Percentiles rank a stretch among this genome's conserved stretches.
Conservation (phyloP, 2,113 vertebrate species). For the Labrus mixtus region DNA sequence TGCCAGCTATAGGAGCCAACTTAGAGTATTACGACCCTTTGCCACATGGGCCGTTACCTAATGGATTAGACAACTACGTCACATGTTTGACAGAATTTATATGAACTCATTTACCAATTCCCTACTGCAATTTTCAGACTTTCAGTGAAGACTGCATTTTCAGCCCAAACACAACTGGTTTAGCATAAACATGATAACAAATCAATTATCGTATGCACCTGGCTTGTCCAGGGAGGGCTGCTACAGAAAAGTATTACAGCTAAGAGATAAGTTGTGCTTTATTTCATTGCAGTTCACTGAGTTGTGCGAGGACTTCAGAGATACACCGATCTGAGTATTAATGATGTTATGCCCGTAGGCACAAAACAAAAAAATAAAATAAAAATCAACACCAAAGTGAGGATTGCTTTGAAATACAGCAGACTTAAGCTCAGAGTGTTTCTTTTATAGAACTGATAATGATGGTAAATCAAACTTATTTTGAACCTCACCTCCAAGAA, state of each 20-base stretch:
- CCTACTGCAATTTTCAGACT: conserved; percentile 4
- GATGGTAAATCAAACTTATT: conserved; percentile 2
- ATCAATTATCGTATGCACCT: conserved; percentile 48
- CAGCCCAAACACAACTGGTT: conserved; percentile 38
- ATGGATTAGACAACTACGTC: conserved; percentile 45
- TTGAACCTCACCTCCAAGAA: background rate
- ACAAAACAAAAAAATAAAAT: conserved; percentile 16
- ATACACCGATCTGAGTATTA: conserved; percentile 40
- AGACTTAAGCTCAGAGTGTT: conserved; percentile 15
- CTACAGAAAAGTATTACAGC: conserved; percentile 35
- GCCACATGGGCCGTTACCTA: conserved; percentile 31
- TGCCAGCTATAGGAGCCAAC: conserved; percentile 29
- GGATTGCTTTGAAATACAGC: conserved; percentile 36
- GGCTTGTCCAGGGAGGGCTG: conserved; percentile 20
- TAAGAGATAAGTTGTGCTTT: conserved; percentile 43
- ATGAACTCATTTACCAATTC: conserved; percentile 34
- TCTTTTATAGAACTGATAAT: no score
- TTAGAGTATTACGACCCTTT: conserved; percentile 38
- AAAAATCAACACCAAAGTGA: conserved; percentile 18
- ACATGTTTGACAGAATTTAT: conserved; percentile 28
- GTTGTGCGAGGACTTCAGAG: conserved; percentile 24
- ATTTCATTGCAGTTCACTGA: conserved; percentile 49
- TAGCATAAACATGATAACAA: conserved; percentile 51
- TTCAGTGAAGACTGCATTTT: conserved; percentile 29
- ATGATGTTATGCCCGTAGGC: conserved; percentile 49